Evolutionary conservation across 2,888 invertebrate species (phyloP).

Genomic region (Merodon equestris): DNA sequence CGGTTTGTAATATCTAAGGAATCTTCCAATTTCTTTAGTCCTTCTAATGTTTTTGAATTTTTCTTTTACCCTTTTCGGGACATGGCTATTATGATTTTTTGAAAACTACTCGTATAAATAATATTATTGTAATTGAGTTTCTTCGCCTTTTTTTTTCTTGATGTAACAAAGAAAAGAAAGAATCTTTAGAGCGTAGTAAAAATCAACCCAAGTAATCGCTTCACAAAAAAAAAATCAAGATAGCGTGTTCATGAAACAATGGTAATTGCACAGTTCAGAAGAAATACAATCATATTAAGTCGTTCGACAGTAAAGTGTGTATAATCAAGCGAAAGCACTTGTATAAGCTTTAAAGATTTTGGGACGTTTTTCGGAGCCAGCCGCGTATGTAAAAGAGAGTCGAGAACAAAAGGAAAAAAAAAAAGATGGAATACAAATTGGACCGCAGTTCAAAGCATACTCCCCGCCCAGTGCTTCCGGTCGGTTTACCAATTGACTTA

Average conservation of each 20-base stretch:
- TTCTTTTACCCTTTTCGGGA: no score
- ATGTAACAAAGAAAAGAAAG: conserved; percentile 9
- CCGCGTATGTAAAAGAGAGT: conserved; percentile 37
- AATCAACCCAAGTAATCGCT: conserved; percentile 62
- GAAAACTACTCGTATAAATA: no score
- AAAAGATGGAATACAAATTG: conserved; percentile 40
- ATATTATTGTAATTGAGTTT: no score
- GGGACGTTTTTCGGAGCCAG: conserved; percentile 25
- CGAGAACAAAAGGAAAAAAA: no score
- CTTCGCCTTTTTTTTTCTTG: no score
- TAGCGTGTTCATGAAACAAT: conserved; percentile 40
- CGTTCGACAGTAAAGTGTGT: conserved; percentile 52
- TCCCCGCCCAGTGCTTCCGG: conserved; percentile 63
- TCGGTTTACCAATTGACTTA: conserved; percentile 58
- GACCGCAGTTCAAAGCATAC: conserved; percentile 64
- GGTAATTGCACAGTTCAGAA: conserved; percentile 46
- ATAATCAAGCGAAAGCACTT: conserved; percentile 50
- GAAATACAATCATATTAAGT: conserved; percentile 53
- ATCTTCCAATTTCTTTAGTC: no score
- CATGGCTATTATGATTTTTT: no score
- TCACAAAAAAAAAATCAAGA: conserved; percentile 20
- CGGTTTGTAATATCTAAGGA: no score
- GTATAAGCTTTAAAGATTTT: conserved; percentile 49
- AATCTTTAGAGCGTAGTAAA: conserved; percentile 41
- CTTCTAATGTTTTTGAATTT: no score